Evolutionary conservation across 2,797 vertebrate species (phyloP), one percentile per base, ranked within the genome.

Genomic region (Cyprinella venusta): DNA sequence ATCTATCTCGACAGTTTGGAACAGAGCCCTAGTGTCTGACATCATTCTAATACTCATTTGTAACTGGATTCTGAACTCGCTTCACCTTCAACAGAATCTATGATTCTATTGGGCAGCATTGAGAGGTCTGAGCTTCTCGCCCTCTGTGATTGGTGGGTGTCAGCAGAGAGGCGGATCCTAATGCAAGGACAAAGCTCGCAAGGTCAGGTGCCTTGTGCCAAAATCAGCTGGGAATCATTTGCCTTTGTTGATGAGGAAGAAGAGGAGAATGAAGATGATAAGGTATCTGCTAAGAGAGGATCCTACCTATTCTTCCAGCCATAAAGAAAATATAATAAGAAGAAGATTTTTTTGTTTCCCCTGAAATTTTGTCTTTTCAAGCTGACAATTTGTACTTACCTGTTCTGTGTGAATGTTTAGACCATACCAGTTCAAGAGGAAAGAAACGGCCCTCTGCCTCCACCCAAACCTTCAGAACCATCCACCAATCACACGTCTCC

Each of bases 81-180:
- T 69, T 71, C 71, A 69, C 48, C 40, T 79, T 76, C 21, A 54
- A 71, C 89, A 99, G 98, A 99, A 33, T 96, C 95, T 0, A 99
- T 98, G 97, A 96, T 97, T 90, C 93, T 99, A 0, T 91, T 99
- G 93, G 98, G 98, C 68, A 97, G 96, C 0, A 92, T 99, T 26
- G 97, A 99, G 86, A 91, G 97, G 6, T 78, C 95, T 0, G 97
- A 99, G 87, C 96, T 99, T 24, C 94, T 97, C 88, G 91, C 94
- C 77, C 95, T 99, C 64, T 95, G 97, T 86, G 96, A 96, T 87
- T 95, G 92, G 89, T 96, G 97, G 89, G 88, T 98, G 84, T 95
- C 96, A 16, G 93, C 94, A 0, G 96, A 98, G 88, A 91, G 97
- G 63, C 93, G 96, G 19, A 86, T 96, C 67, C 93, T 96, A 24